Base-by-base conservation (phyloP, 2,113 vertebrate genomes). In the Petroica traversi region DNA sequence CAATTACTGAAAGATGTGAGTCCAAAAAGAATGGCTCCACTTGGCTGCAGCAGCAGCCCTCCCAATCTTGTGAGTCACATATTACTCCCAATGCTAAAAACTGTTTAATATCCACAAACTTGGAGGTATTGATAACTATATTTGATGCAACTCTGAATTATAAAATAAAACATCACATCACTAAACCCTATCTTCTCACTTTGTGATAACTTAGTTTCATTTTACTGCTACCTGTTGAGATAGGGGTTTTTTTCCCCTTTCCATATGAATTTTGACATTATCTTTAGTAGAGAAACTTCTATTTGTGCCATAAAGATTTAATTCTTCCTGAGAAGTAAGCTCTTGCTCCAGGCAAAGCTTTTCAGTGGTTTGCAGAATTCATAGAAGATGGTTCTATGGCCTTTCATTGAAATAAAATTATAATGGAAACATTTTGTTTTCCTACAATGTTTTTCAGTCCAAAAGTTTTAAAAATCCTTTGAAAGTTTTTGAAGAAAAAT, bases 231-330 rank as follows among this genome's bases (percentile, higher is more conserved):
- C 33, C 41, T 79, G 19, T 66, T 66, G 8, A 55, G 11, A 43
- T 6, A 4, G 3, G 8, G 3, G 1, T 2, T 12, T 17, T 33
- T 86, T 63, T 19, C 0, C 12, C 17, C 5, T 25, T 75, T 66
- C 19, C 8, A 23, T 29, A 28, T 5, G 4, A 89, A 38, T 61
- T 52, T 67, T 41, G 4, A 4, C 9, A 45, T 62, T 55, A 19
- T 24, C 7, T 74, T 81, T 43, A 87, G 7, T 23, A 31, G 3
- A 79, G 3, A 2, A 68, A 88, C 6, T n/a, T 69, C 17, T 48
- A 3, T 33, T 73, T 45, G 5, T 52, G 19, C 9, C 22, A 38
- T 3, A 55, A 68, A 15, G 13, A 45, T 43, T 45, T n/a, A 48
- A 74, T 10, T 28, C 20, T 62, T 77, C 68, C 29, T 5, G 6